These are phyloP conservation scores for Channallabes apus DNA, from an alignment of 2,797 vertebrate genomes.

Conservation along the genomic window DNA sequence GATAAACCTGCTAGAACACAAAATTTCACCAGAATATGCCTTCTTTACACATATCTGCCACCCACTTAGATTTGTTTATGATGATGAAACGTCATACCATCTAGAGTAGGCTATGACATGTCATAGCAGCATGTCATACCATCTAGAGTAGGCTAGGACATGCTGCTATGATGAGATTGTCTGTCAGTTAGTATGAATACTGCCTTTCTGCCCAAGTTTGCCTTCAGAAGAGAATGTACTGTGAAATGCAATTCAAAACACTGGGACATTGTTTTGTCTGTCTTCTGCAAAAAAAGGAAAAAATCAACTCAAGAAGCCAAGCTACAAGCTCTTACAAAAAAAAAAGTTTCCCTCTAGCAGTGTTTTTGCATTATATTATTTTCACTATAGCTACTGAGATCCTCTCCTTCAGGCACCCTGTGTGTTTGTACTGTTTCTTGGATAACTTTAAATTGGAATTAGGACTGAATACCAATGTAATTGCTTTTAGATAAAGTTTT, in stretches of 20 bases:
- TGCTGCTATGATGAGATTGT: slow-evolving; percentile 31
- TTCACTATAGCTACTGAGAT: not conserved
- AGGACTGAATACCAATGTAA: slow-evolving; percentile 39
- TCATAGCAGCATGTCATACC: slow-evolving; percentile 16
- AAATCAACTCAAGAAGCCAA: slow-evolving; percentile 17
- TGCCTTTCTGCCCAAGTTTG: slow-evolving; percentile 36
- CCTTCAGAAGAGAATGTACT: slow-evolving; percentile 26
- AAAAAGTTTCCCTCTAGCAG: not conserved
- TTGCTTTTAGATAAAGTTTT: slow-evolving; percentile 43
- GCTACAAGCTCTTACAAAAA: slow-evolving; percentile 13
- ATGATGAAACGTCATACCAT: slow-evolving; percentile 37
- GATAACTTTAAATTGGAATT: slow-evolving; percentile 42
- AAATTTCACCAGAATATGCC: not conserved
- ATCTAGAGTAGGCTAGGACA: slow-evolving; percentile 22
- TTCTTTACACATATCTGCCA: slow-evolving; percentile 25
- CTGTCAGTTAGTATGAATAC: slow-evolving; percentile 24
- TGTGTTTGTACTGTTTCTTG: slow-evolving; percentile 35
- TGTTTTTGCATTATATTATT: not conserved
- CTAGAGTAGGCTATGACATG: slow-evolving; percentile 24
- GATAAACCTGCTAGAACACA: not conserved
- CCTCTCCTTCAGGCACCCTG: not conserved
- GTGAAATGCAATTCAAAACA: slow-evolving; percentile 39
- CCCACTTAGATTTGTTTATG: not conserved
- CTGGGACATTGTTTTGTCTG: slow-evolving; percentile 32
- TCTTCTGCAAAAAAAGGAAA: slow-evolving; percentile 17